phyloP scores from a whole-genome alignment of 2,888 invertebrate genomes.

The Mythimna ferrago region DNA sequence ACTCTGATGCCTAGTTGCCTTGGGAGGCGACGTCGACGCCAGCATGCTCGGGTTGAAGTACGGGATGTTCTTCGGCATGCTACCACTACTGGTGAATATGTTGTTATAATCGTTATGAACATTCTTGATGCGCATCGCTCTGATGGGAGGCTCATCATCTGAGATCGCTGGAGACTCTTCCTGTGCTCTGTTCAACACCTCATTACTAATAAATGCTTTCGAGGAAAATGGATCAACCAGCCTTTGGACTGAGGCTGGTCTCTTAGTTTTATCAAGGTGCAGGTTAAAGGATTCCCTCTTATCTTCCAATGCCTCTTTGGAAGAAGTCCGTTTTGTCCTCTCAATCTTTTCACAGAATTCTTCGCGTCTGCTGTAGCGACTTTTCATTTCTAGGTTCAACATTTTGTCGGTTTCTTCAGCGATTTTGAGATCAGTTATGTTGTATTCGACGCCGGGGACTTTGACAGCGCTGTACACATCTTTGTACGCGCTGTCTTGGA shows the following conservation, averaged over 20 bases:
- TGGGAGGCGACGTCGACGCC: constrained; percentile 83
- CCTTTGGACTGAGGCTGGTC: constrained; percentile 83
- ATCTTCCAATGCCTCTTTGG: constrained; percentile 82
- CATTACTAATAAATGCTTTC: constrained; percentile 85
- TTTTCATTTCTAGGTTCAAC: constrained; percentile 85
- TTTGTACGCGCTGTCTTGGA: constrained; percentile 87
- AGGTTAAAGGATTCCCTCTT: constrained; percentile 82
- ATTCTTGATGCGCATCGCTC: constrained; percentile 81
- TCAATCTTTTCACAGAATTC: constrained; percentile 82
- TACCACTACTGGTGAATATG: constrained; percentile 83
- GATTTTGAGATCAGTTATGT: constrained; percentile 88
- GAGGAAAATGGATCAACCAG: constrained; percentile 82
- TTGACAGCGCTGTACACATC: constrained; percentile 87
- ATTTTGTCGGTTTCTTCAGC: constrained; percentile 88
- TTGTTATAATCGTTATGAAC: constrained; percentile 77
- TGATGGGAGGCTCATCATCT: constrained; percentile 81
- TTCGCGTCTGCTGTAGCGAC: constrained; percentile 82
- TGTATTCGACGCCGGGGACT: constrained; percentile 86
- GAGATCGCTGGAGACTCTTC: constrained; percentile 80
- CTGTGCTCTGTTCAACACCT: constrained; percentile 75
- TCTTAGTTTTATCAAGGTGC: constrained; percentile 81
- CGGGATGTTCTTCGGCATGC: constrained; percentile 87
- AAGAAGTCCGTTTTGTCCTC: constrained; percentile 78
- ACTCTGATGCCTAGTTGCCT: constrained; percentile 81
- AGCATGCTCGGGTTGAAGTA: constrained; percentile 83